phyloP scores from a whole-genome alignment of 2,113 vertebrate species.

The Tachysurus fulvidraco region DNA sequence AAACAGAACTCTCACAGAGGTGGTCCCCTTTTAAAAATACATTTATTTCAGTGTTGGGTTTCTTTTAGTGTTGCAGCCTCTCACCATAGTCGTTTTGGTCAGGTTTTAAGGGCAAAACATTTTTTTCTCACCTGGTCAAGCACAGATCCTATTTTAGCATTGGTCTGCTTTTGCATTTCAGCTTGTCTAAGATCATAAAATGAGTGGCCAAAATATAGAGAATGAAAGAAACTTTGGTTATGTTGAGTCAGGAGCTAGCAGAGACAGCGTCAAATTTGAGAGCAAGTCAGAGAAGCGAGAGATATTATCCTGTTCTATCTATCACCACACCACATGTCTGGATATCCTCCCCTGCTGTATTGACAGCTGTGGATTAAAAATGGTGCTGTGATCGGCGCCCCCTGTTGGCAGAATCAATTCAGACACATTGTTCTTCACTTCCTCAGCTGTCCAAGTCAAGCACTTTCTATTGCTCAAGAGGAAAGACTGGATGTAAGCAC shows the following conservation, averaged over 20 bases:
- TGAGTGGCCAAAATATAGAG: background rate
- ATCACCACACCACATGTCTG: conserved; percentile 29
- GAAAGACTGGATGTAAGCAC: conserved; percentile 48
- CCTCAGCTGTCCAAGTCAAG: conserved; percentile 44
- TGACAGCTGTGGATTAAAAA: conserved; percentile 55
- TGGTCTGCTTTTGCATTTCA: background rate
- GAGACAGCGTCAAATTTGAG: background rate
- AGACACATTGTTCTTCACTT: conserved; percentile 38
- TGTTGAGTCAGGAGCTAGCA: conserved; percentile 30
- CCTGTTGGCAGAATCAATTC: conserved; percentile 39
- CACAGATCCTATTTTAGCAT: conserved; percentile 6
- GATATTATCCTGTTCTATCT: conserved; percentile 22
- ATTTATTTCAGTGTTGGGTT: conserved; percentile 38
- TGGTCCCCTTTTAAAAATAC: conserved; percentile 44
- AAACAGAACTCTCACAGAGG: conserved; percentile 58
- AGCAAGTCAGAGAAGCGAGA: background rate
- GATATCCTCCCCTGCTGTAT: conserved; percentile 37
- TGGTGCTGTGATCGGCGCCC: conserved; percentile 38
- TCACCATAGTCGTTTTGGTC: conserved; percentile 4
- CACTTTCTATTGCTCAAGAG: conserved; percentile 36
- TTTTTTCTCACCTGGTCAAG: conserved; percentile 36
- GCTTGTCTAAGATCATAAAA: background rate
- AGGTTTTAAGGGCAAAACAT: conserved; percentile 19
- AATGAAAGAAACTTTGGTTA: background rate
- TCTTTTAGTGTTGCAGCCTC: conserved; percentile 29